Base-by-base conservation (phyloP, 2,888 invertebrate genomes). In the Branchipolynoe longqiensis region DNA sequence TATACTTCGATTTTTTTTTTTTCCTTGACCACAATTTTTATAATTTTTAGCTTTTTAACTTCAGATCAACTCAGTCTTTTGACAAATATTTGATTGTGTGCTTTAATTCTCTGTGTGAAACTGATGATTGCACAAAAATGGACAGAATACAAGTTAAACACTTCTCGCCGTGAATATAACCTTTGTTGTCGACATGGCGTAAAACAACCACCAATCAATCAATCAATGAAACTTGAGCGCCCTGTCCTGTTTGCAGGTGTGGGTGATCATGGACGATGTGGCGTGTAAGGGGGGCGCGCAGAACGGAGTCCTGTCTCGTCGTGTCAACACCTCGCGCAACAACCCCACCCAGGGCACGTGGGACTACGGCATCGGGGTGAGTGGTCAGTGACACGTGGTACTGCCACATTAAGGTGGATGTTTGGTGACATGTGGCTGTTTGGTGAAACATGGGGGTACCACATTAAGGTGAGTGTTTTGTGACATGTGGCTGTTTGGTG, bases 361-460 rank as follows among this genome's bases (percentile, higher is more conserved):
- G 84, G 84, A 84, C 40, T 84, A 84, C 31, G 84, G 84, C 73
- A 54, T 69, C 18, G 84, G 84, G 73, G 84, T 84, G 25, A 69
- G 84, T 84, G 0, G 1, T 54, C 3, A 6, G 14, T 12, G 3
- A 41, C 38, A 12, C 41, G 2, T 48, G 18, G 48, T 8, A 18
- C 8, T 48, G 18, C n/a, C n/a, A n/a, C n/a, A n/a, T n/a, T 14
- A 62, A 62, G n/a, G n/a, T 62, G n/a, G n/a, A 25, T 14, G n/a
- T 14, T 62, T 14, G n/a, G 8, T 62, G n/a, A 62, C 31, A 62
- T n/a, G 14, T 62, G 8, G n/a, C n/a, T n/a, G n/a, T n/a, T n/a
- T n/a, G n/a, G n/a, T n/a, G n/a, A n/a, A 12, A 18, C 48, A 48
- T 48, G 18, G 48, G 48, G 48, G 48, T 48, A 48, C n/a, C n/a